phyloP scores from a whole-genome alignment of 2,797 vertebrate species.

The Muscicapa comitata region DNA sequence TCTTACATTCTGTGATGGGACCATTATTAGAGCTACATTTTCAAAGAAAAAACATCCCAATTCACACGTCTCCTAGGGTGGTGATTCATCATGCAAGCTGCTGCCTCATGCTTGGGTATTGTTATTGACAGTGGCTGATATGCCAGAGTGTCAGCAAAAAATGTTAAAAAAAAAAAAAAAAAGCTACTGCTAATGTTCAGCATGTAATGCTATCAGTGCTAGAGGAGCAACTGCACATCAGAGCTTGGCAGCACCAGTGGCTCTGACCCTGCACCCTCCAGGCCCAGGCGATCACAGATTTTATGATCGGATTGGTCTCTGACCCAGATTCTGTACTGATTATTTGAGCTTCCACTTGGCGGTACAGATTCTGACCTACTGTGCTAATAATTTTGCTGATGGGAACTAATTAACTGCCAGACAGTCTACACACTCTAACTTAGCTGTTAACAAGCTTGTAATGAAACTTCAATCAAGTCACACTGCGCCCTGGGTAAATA shows the following conservation, averaged over 20 bases:
- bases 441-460: slow-evolving; percentile 42
- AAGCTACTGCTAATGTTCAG: background rate
- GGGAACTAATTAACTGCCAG: slow-evolving; percentile 60
- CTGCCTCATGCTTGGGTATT: background rate
- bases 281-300: slow-evolving; percentile 2
- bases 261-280: slow-evolving; percentile 8
- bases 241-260: background rate
- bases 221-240: background rate
- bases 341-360: slow-evolving; percentile 55
- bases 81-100: background rate
- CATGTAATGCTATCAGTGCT: background rate
- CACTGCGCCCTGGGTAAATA: background rate
- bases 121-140: background rate
- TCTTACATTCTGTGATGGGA: background rate
- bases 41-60: background rate
- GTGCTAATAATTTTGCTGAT: slow-evolving; percentile 60
- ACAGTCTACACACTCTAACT: slow-evolving; percentile 6
- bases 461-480: slow-evolving; percentile 33
- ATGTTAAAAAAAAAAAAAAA: background rate
- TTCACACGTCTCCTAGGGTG: background rate
- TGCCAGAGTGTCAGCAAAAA: background rate
- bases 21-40: background rate
- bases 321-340: slow-evolving; percentile 68
- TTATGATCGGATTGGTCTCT: slow-evolving; percentile 50
- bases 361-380: slow-evolving; percentile 50